phyloP scores from a whole-genome alignment of 2,113 vertebrate species.

The Gasterosteus nipponicus region DNA sequence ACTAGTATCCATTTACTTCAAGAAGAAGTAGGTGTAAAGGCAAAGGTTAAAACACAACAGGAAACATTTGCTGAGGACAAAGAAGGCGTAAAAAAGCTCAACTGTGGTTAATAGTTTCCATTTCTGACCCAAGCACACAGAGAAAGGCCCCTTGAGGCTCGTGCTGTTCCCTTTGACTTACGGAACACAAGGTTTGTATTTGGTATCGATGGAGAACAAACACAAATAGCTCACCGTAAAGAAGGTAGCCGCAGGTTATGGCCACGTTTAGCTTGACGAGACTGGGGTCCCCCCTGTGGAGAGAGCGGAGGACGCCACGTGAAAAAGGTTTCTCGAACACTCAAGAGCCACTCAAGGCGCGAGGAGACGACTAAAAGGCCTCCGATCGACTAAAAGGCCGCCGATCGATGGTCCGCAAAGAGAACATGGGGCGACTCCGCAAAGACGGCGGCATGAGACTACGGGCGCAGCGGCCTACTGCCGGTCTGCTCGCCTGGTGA shows the following conservation, averaged over 20 bases:
- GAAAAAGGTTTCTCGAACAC: conserved; percentile 3
- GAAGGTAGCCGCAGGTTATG: conserved; percentile 86
- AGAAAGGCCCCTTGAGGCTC: not conserved
- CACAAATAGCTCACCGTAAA: conserved; percentile 77
- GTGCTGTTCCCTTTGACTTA: not conserved
- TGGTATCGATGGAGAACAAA: not conserved
- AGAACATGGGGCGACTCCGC: not conserved
- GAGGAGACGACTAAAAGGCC: not conserved
- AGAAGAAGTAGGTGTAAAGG: not conserved
- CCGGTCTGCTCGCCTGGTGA: not conserved
- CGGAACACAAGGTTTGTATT: not conserved
- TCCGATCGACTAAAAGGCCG: not conserved
- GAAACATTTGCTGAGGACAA: not conserved
- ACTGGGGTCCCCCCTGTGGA: conserved; percentile 85
- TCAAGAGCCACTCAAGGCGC: too few relatives aligned
- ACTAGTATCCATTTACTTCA: not conserved
- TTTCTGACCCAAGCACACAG: not conserved
- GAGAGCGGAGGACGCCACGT: conserved; percentile 40
- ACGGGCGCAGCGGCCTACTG: too few relatives aligned
- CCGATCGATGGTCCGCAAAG: not conserved
- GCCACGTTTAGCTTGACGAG: conserved; percentile 86
- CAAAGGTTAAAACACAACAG: not conserved
- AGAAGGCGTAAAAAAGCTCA: not conserved
- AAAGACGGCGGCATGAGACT: not conserved
- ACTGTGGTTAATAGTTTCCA: not conserved